Base-by-base conservation (phyloP, 2,888 invertebrate species). In the Plagiodera versicolora region DNA sequence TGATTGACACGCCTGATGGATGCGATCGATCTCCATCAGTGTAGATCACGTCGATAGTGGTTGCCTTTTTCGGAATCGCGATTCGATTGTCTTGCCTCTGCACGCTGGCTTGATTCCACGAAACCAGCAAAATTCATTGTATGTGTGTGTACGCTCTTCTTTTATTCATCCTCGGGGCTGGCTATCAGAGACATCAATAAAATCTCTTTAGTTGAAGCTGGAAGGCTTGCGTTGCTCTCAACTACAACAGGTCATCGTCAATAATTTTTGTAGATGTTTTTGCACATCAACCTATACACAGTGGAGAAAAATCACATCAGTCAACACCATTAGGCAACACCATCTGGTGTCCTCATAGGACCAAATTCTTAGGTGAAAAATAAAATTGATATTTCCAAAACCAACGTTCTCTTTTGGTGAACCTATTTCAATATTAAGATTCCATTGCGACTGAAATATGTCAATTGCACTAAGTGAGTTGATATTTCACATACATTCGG, bases 11-110 rank as follows among this genome's bases (percentile, higher is more conserved):
- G 69, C 56, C 74, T 79, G 79, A 79, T 79, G 76, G 78, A 79
- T 79, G 77, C 78, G 79, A 79, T 80, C 76, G 80, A 80, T 79
- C 76, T 75, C 77, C 78, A 80, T 80, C 80, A 78, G 79, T 79
- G 79, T 80, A 80, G 80, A 80, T 80, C 79, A 79, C 74, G 67
- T 70, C 67, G 75, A 76, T 75, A 76, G 67, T 54, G 58, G 61
- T 50, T 72, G 66, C 74, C 75, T 72, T 75, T 75, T 75, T 73
- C 61, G 74, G 74, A 66, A 66, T 69, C 66, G 67, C 64, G 65
- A 47, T 49, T 66, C 73, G 71, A 73, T 73, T 72, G 72, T 72
- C 70, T 64, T 64, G 64, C 14, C 58, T 67, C 62, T 61, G 54
- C 58, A 49, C 53, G 66, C 50, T 56, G 56, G 53, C 61, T 62